Base-by-base conservation (phyloP, 2,113 vertebrate species). In the Lampris megalopsis region DNA sequence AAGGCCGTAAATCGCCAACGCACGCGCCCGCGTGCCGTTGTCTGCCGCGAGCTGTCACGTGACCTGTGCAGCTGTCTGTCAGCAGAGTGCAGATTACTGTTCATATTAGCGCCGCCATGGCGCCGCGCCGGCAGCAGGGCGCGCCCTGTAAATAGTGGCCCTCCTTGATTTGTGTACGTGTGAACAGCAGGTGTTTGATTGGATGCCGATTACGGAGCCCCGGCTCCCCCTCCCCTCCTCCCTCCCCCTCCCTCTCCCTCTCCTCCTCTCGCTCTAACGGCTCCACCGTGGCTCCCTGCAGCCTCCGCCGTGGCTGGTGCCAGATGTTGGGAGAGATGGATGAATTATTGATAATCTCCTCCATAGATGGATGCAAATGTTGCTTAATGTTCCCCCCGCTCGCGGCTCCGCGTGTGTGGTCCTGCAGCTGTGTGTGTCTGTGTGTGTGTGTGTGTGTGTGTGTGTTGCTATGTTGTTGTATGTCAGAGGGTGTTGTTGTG, bases 161-260 rank as follows among this genome's bases (percentile, higher is more conserved):
- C 64, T 4, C 56, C 45, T 58, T 85, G 73, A 73, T 89, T 77
- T 86, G 52, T 79, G 54, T 71, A 59, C 73, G 64, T 74, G 80
- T 80, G 71, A 61, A 75, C 76, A 86, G 83, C 85, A 82, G 79
- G 83, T 88, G 81, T 86, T 86, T 85, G 82, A 86, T 85, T 82
- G 73, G 52, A 62, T 73, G 57, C 35, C 70, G 35, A 42, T 49
- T 65, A 73, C 1, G n/a, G 61, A 7, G 6, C 6, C 45, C 11
- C 13, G 6, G 36, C n/a, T 24, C 38, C 37, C 37, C 41, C 67
- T 67, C 1, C 0, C 2, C n/a, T 24, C 13, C 8, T 36, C n/a
- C 38, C 37, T 42, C 67, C 37, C 47, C 13, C 7, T n/a, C 9
- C 41, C 67, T 67, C 1, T 0, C 2, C n/a, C 3, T 8, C 1